Base-by-base conservation (phyloP, 2,797 vertebrate genomes). In the Cossypha niveicapilla region DNA sequence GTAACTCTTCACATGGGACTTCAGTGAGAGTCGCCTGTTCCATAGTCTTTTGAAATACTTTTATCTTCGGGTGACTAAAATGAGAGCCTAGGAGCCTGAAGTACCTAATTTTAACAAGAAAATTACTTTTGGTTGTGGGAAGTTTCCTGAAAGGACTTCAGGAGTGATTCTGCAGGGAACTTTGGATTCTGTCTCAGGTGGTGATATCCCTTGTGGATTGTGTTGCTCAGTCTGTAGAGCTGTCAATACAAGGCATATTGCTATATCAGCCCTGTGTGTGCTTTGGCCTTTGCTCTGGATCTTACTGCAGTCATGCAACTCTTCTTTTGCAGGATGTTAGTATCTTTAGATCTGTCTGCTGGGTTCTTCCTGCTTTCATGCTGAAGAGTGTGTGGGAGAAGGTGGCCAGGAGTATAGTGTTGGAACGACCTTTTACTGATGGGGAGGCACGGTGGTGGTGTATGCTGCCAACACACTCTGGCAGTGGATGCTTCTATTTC, bases 331-430 rank as follows among this genome's bases (percentile, higher is more conserved):
- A 87, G 53, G 84, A n/a, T 76, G 89, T 91, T 82, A 34, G 10
- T 79, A 89, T 95, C 93, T 95, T 82, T 45, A 79, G 57, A 79
- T 42, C 41, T 94, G 45, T 87, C 81, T 93, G 60, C 72, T 91
- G 72, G 28, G 39, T 73, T 91, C 78, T 94, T 96, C 89, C 84
- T 87, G 86, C 89, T 84, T 85, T 91, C 86, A 56, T 18, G 34
- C 48, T 92, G 67, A 72, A 45, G 74, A 61, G 18, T 57, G 61
- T 76, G 93, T 94, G 87, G 95, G 92, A 95, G 81, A 91, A 67
- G 61, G 92, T 91, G 53, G 71, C 48, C 37, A 23, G 67, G 67
- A 24, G 0, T 60, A 9, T 45, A 10, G 34, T n/a, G 50, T 60
- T 35, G 62, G 72, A 35, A 27, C 0, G 34, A 93, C 71, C 89